Evolutionary conservation across 2,888 invertebrate genomes (phyloP), one percentile per base, ranked within the genome.

Genomic region (Xiphydria camelus): DNA sequence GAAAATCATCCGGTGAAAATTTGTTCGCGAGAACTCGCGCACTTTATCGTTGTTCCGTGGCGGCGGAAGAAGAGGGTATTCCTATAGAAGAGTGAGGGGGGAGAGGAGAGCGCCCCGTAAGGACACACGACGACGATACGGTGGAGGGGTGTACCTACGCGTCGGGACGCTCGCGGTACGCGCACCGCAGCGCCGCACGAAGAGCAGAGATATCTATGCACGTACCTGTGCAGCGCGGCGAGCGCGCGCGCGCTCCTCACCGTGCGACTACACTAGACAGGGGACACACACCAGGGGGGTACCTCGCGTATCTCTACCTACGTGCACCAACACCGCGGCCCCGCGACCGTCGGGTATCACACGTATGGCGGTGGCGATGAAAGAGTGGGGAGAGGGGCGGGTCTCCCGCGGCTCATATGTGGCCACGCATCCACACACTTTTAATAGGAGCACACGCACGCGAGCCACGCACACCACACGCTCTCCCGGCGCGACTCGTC

Each of bases 361-460:
- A 52, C 54, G 54, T 56, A 56, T 58, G 59, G 57, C 59, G 54
- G 55, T 53, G 51, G 35, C 12, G 40, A 29, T 29, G 29, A 29
- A 29, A 29, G 47, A 41, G 51, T 48, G 60, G 61, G 62, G 60
- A 49, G 53, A 58, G 60, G 56, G 64, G 61, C 62, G 64, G 59
- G 56, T 51, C 57, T 34, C 45, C 50, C 49, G 43, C 44, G 44
- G 53, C 70, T 22, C 76, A 76, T 61, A 73, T 77, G 40, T 67
- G 77, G 55, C 65, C 78, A 47, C 76, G 77, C 62, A 77, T 77
- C 58, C 76, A 76, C 39, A 72, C 73, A 57, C 61, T 66, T 31
- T n/a, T 74, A 77, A 61, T 29, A 29, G 29, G 74, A 76, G 48
- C 54, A 52, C 41, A 39, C 53, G 35, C 48, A 44, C 33, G 17